Base-by-base conservation (phyloP, 1,140 invertebrate species). In the Lepidurus packardi region DNA sequence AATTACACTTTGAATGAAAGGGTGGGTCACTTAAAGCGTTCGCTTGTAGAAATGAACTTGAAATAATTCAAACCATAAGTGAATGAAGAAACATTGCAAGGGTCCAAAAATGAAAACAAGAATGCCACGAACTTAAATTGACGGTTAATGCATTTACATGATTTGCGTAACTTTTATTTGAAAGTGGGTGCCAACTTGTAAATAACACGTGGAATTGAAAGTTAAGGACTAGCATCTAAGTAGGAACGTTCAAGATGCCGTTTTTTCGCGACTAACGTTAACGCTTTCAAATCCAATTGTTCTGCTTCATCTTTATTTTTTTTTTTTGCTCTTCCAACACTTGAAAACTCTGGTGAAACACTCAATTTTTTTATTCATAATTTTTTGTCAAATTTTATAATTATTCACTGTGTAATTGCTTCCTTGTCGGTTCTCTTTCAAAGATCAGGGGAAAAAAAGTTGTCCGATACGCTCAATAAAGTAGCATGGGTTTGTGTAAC, bases 191-290 rank as follows among this genome's bases (percentile, higher is more conserved):
- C 53, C 53, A 65, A 65, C 9, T 65, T 65, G 53, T 65, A 65
- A 65, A 65, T 65, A 65, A 65, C 53, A 65, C 53, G 13, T 65
- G 53, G 53, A 65, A 65, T 65, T 65, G 53, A 65, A 65, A 65
- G 53, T 65, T 65, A 65, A 65, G 53, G 53, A 65, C 53, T 65
- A 65, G 53, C 53, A 65, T 65, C 53, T 65, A 65, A 65, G 53
- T 65, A 65, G 53, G 53, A 65, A 65, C 53, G 53, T 65, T 65
- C 53, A 65, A 65, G 53, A 65, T 65, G 53, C 53, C 53, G 53
- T 65, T 65, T 13, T 65, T 65, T 13, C 53, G 53, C 53, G 53
- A 65, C 53, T 65, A 65, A 65, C 53, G 21, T 65, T 65, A 65
- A 65, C 53, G 21, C 53, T 65, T 65, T 65, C 53, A 65, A 65